phyloP scores from a whole-genome alignment of 2,888 invertebrate genomes.

The Pyrgus malvae region DNA sequence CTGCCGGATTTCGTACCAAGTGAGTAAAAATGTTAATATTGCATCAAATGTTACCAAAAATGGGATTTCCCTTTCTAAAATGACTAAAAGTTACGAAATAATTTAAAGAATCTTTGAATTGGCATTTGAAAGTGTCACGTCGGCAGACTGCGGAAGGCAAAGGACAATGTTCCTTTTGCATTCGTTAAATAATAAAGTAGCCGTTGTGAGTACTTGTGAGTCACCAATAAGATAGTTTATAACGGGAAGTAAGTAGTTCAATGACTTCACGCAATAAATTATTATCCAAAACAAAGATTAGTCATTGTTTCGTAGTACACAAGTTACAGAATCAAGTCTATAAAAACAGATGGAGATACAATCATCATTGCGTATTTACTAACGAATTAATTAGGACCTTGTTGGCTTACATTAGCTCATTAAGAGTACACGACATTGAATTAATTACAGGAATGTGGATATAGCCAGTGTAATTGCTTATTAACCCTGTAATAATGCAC shows the following conservation, averaged over 20 bases:
- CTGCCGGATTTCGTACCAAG: constrained; percentile 93
- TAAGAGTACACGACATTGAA: constrained; percentile 17
- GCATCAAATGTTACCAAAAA: constrained; percentile 34
- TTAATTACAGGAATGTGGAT: constrained; percentile 23
- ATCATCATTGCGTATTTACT: constrained; percentile 29
- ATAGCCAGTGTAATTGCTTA: constrained; percentile 4
- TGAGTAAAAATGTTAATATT: constrained; percentile 67
- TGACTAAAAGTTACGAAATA: constrained; percentile 38
- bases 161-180: constrained; percentile 40
- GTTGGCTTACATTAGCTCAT: constrained; percentile 25
- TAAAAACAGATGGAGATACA: constrained; percentile 5
- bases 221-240: constrained; percentile 65
- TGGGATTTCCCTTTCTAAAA: constrained; percentile 38
- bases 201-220: constrained; percentile 46
- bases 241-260: constrained; percentile 77
- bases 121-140: constrained; percentile 40
- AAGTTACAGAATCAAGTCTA: neutral
- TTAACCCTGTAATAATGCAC: neutral
- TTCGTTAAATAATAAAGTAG: constrained; percentile 31
- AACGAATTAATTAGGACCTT: constrained; percentile 27
- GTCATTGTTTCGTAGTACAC: constrained; percentile 33
- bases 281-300: constrained; percentile 48
- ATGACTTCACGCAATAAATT: constrained; percentile 57
- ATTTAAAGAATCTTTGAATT: constrained; percentile 30
- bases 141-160: constrained; percentile 34